Base-by-base conservation (phyloP, 2,797 vertebrate genomes). In the Myotis myotis region DNA sequence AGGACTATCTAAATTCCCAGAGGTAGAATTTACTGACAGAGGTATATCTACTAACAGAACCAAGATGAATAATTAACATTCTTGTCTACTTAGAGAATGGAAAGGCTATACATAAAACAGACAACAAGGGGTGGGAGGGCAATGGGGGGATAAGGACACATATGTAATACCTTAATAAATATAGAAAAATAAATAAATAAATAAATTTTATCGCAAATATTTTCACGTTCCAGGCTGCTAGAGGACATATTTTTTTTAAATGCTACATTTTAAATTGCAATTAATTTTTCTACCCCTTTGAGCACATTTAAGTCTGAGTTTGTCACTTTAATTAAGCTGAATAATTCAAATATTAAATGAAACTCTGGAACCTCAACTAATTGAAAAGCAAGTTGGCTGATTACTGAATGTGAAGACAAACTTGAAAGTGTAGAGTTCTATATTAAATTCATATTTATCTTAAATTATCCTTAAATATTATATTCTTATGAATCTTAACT, bases 331-430 rank as follows among this genome's bases (percentile, higher is more conserved):
- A 96, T 97, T 97, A 97, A 96, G 97, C 96, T 97, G 79, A 97
- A 95, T 97, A 96, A 97, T 97, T 97, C 38, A 95, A 93, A 96
- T 97, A 97, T 97, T 97, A 97, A 97, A 96, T 98, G 96, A 97
- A 97, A 97, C 84, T 95, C 13, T 92, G 88, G 95, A 92, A 96
- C 92, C 66, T 95, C 84, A 97, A 97, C 25, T 96, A 96, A 98
- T 95, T 97, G 94, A 96, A 97, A 97, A 95, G 85, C 6, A 75
- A 2, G 6, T 90, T 89, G 70, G 66, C 53, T 97, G 87, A 89
- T 97, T 98, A 82, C 60, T 96, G 79, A 93, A 74, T 97, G 36
- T 0, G 0, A 84, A 93, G 72, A 94, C 53, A 94, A 30, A 94
- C 17, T 93, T 86, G 1, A 94, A 88, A 96, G 23, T 96, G 93